Evolutionary conservation across 53 echinoderm and acorn worm species (phyloP).

Genomic region (Patiria pectinifera): DNA sequence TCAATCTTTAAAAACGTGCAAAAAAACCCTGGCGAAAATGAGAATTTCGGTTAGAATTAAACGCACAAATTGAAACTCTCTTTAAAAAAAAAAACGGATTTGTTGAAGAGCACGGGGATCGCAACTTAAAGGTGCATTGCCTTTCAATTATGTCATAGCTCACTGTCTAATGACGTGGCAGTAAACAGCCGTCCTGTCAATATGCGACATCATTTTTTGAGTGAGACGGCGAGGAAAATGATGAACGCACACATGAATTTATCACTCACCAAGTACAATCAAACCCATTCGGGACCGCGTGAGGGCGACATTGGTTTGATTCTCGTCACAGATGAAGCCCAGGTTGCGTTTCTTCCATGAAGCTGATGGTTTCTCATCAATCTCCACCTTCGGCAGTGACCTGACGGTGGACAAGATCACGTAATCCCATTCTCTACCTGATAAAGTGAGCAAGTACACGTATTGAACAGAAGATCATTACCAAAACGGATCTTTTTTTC

Average conservation of each 20-base stretch:
- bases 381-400: constrained; percentile 82
- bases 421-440: constrained; percentile 92
- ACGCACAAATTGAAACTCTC: too few relatives aligned
- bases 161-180: too few relatives aligned
- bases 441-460: not conserved
- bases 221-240: not conserved
- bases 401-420: constrained; percentile 83
- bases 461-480: not conserved
- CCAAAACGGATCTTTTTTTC: too few relatives aligned
- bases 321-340: constrained; percentile 85
- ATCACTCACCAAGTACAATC: constrained; percentile 78
- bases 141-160: too few relatives aligned
- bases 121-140: too few relatives aligned
- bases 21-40: too few relatives aligned
- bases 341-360: constrained; percentile 82
- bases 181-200: not conserved
- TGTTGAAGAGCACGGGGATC: too few relatives aligned
- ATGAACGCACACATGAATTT: not conserved
- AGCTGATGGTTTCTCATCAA: constrained; percentile 78
- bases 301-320: constrained; percentile 89
- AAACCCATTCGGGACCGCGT: constrained; percentile 79
- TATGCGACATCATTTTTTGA: not conserved
- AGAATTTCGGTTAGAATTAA: too few relatives aligned
- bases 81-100: too few relatives aligned
- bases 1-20: too few relatives aligned